phyloP scores from a whole-genome alignment of 2,113 vertebrate genomes.

The Callionymus lyra region DNA sequence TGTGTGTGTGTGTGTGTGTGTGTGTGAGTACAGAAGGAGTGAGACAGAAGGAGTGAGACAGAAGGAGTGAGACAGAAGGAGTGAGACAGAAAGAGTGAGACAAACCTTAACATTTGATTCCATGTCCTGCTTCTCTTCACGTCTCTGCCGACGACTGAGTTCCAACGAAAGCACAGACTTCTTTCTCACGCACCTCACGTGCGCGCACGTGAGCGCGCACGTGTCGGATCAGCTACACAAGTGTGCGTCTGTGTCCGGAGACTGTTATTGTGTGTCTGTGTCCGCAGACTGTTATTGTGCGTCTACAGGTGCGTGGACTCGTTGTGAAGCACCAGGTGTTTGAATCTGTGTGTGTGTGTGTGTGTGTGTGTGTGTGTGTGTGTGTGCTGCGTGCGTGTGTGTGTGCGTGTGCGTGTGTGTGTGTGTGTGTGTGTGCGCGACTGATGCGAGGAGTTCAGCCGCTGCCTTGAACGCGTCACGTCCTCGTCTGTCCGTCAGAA shows the following conservation, averaged over 20 bases:
- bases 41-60: too few species aligned
- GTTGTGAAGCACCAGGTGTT: slow-evolving; percentile 31
- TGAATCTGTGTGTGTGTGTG: slow-evolving; percentile 35
- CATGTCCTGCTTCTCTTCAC: not conserved
- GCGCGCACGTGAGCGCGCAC: not conserved
- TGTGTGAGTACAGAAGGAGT: too few species aligned
- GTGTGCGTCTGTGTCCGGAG: slow-evolving; percentile 27
- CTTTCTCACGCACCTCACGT: slow-evolving; percentile 30
- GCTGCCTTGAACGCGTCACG: slow-evolving; percentile 46
- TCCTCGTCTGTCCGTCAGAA: slow-evolving; percentile 30
- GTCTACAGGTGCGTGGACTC: slow-evolving; percentile 23
- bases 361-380: slow-evolving; percentile 42
- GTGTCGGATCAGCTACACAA: not conserved
- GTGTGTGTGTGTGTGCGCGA: slow-evolving; percentile 21
- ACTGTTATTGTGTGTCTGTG: slow-evolving; percentile 39
- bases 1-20: slow-evolving; percentile 10
- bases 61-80: slow-evolving; percentile 8
- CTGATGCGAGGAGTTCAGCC: slow-evolving; percentile 14
- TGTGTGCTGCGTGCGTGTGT: slow-evolving; percentile 34
- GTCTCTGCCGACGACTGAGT: not conserved
- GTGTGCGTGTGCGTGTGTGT: slow-evolving; percentile 48
- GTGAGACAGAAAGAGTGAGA: slow-evolving; percentile 2
- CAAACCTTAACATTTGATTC: not conserved
- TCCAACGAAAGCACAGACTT: slow-evolving; percentile 40
- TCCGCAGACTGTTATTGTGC: slow-evolving; percentile 35